Conservation (phyloP, 2,797 vertebrate genomes). For the Cyclura pinguis region DNA sequence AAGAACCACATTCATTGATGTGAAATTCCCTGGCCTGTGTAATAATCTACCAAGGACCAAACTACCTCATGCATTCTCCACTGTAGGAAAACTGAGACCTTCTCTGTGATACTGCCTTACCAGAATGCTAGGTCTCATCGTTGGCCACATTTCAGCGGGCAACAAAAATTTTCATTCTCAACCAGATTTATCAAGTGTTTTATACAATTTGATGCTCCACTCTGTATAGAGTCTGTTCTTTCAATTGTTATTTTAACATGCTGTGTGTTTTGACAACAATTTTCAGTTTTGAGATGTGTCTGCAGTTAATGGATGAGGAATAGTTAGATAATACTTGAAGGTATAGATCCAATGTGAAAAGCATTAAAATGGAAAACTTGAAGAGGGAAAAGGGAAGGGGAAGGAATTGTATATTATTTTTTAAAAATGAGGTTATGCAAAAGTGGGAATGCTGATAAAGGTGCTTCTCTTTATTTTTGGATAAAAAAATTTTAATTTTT, state of each 20-base stretch:
- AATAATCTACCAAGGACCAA: not conserved
- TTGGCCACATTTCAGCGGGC: not conserved
- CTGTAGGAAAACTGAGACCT: not conserved
- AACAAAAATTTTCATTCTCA: not conserved
- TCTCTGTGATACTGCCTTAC: not conserved
- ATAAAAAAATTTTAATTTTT: no score
- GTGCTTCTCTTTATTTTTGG: no score
- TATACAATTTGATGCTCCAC: not conserved
- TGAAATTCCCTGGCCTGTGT: not conserved
- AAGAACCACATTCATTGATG: not conserved
- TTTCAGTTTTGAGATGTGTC: not conserved
- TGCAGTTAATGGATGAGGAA: no score
- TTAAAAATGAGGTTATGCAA: no score
- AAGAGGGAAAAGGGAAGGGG: no score
- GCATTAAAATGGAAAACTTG: no score
- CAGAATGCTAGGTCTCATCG: not conserved
- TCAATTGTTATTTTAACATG: not conserved
- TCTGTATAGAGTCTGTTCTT: not conserved
- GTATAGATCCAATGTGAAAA: no score
- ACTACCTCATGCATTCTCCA: not conserved
- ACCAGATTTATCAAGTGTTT: not conserved
- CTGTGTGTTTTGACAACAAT: not conserved
- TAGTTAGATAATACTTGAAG: no score
- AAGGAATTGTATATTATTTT: no score
- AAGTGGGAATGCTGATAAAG: no score